Conservation (phyloP, 2,888 invertebrate genomes). For the Aphodius sticticus region DNA sequence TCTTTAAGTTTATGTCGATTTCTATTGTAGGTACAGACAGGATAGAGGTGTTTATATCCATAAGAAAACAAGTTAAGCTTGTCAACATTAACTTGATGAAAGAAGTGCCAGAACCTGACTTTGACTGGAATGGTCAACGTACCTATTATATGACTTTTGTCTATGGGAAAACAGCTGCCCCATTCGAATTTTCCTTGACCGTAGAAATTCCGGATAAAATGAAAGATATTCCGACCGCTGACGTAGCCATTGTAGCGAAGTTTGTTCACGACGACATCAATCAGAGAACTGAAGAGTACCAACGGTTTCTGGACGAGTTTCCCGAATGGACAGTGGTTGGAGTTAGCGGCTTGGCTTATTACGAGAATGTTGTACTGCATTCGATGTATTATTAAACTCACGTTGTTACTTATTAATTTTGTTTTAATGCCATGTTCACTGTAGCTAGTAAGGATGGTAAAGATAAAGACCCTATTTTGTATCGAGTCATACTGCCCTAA, state of each 20-base stretch:
- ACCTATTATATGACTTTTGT: slow-evolving; percentile 50
- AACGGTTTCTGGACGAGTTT: slow-evolving; percentile 59
- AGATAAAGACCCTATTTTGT: too few species aligned
- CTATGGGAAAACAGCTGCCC: slow-evolving; percentile 47
- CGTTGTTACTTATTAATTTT: background rate
- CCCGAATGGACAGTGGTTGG: slow-evolving; percentile 64
- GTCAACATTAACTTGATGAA: slow-evolving; percentile 65
- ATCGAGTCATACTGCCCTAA: too few species aligned
- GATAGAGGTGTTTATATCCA: slow-evolving; percentile 68
- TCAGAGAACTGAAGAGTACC: slow-evolving; percentile 59
- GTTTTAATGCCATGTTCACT: too few species aligned
- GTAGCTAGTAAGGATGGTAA: too few species aligned
- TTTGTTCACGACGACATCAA: slow-evolving; percentile 60
- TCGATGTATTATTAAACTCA: background rate
- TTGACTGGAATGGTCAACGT: slow-evolving; percentile 47
- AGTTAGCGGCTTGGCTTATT: slow-evolving; percentile 58
- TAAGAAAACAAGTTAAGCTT: slow-evolving; percentile 63
- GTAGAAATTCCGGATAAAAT: slow-evolving; percentile 46
- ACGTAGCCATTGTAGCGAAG: slow-evolving; percentile 61
- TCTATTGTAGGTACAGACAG: slow-evolving; percentile 68
- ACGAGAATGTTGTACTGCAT: slow-evolving; percentile 46
- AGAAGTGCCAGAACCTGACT: slow-evolving; percentile 38
- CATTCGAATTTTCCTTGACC: slow-evolving; percentile 50
- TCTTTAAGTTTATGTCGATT: background rate
- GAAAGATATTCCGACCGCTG: slow-evolving; percentile 47